A percentile compares a stretch with the other conserved stretches of the same genome.
Conservation (phyloP, 2,113 vertebrate genomes). For the Pithys albifrons region DNA sequence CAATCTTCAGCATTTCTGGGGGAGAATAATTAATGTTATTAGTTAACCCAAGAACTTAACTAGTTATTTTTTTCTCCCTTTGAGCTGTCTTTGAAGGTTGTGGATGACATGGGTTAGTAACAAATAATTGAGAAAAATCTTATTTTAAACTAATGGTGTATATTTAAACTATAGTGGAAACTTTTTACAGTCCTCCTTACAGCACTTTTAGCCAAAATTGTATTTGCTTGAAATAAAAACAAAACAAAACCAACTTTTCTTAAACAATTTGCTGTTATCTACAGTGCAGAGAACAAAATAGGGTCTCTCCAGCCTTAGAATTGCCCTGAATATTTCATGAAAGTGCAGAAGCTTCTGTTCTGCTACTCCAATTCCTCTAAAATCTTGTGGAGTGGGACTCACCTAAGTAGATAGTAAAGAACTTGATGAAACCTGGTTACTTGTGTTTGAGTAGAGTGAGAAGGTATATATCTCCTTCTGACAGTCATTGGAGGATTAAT, state of each 20-base stretch:
- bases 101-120: neutral
- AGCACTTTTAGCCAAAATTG: neutral
- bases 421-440: neutral
- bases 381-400: neutral
- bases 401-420: neutral
- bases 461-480: neutral
- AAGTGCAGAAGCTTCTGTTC: neutral
- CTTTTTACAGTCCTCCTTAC: neutral
- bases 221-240: neutral
- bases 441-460: neutral
- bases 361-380: neutral
- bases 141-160: neutral
- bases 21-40: neutral
- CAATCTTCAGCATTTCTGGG: neutral
- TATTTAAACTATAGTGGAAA: neutral
- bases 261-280: neutral
- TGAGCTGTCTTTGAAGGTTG: neutral
- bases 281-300: neutral
- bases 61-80: neutral
- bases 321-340: neutral
- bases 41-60: neutral
- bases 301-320: neutral
- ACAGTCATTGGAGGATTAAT: conserved; percentile 33
- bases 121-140: neutral
- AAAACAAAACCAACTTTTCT: neutral